Base-by-base conservation (phyloP, 2,888 invertebrate genomes). In the Hydrotaea diabolus region DNA sequence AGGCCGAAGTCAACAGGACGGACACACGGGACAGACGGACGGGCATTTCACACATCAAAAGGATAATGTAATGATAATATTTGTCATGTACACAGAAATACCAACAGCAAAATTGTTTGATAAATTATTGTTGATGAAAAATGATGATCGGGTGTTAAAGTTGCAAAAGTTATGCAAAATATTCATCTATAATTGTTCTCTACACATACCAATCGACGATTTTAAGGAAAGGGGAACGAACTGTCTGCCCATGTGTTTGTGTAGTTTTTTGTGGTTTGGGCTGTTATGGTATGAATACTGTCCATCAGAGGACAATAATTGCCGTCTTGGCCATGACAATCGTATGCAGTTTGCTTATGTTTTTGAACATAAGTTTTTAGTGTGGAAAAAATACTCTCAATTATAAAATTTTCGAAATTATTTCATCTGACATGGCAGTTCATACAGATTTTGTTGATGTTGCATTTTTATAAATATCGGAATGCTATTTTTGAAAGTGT, bases 351-450 rank as follows among this genome's bases (percentile, higher is more conserved):
- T n/a, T 43, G 43, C 11, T 9, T 9, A 9, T 43, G 21, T 57
- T 62, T n/a, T n/a, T n/a, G n/a, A n/a, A n/a, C n/a, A n/a, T n/a
- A n/a, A n/a, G n/a, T n/a, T n/a, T n/a, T n/a, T n/a, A n/a, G n/a
- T n/a, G n/a, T n/a, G n/a, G n/a, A n/a, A n/a, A n/a, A n/a, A n/a
- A n/a, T n/a, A n/a, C n/a, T n/a, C n/a, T n/a, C n/a, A n/a, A 62
- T 62, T 62, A 62, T 62, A 62, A 62, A 31, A 62, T 62, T 15
- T 59, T 62, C 62, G n/a, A 62, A 62, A 62, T 62, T 36, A 8
- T 62, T 59, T 62, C 26, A 57, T 5, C 36, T 31, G 23, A 13
- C 62, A 31, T n/a, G 26, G 31, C n/a, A 62, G 31, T 17, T 23
- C 13, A 59, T 1, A 26, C 13, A 57, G 57, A n/a, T n/a, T n/a